Base-by-base conservation (phyloP, 2,888 invertebrate genomes). In the Melitaea athalia region DNA sequence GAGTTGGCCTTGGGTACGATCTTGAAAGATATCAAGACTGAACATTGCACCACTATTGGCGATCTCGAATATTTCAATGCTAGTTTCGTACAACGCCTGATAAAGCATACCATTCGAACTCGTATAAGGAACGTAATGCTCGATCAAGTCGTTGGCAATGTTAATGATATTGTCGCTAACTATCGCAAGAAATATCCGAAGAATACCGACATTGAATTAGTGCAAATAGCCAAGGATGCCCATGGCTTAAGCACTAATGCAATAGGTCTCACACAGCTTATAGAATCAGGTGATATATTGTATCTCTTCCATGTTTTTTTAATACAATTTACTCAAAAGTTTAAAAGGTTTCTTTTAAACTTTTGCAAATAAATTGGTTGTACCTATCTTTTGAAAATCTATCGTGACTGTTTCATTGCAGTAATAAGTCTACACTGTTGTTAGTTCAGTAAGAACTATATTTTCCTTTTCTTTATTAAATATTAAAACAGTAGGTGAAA, bases 1-100 rank as follows among this genome's bases (percentile, higher is more conserved):
- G 91, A 90, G 78, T 74, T 89, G 65, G 86, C 86, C 24, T 74
- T 92, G 63, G 91, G 91, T 64, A 67, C 59, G 50, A 80, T 92
- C 53, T 70, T 89, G 66, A 89, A 87, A 77, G 79, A 85, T 42
- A 75, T 89, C 47, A 84, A 79, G 73, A 61, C 70, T 5, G 63
- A 72, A 53, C 76, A 73, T 64, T 72, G 71, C 42, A 38, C 60
- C 2, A 63, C 69, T 6, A 61, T 72, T 14, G 61, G 66, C 1
- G 69, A 78, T 63, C 64, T 45, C 8, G 12, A 45, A 5, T 17
- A 72, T 52, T 75, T 83, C 72, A 67, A 64, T 33, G 64, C 74
- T 31, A 12, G 68, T 31, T 61, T 71, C 17, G 49, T 76, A 52
- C 72, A 78, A 74, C 83, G 85, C 49, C 71, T 73, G n/a, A 77